These are phyloP conservation scores for Melitaea athalia DNA, from an alignment of 2,888 invertebrate genomes.

Conservation along the genomic window DNA sequence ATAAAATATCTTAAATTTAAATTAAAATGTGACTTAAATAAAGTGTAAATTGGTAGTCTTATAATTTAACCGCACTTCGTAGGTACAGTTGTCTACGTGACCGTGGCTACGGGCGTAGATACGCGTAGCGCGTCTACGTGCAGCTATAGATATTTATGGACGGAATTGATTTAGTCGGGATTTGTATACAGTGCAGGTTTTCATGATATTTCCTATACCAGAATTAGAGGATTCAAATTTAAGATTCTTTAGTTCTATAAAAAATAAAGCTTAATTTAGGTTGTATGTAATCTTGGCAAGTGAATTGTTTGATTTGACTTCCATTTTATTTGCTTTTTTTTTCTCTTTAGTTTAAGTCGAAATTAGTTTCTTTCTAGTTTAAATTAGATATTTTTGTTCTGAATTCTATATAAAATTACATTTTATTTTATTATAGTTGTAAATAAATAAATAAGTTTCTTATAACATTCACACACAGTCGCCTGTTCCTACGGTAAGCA, in stretches of 20 bases:
- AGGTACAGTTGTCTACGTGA: slow-evolving; percentile 61
- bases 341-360: neutral
- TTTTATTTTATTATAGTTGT: too few relatives aligned
- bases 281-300: neutral
- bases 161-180: slow-evolving; percentile 58
- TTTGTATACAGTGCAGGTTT: slow-evolving; percentile 53
- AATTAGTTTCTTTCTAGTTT: too few relatives aligned
- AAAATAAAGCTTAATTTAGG: slow-evolving; percentile 10
- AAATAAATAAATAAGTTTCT: too few relatives aligned
- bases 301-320: neutral
- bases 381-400: too few relatives aligned
- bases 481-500: too few relatives aligned
- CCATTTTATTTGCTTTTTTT: neutral
- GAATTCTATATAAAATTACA: too few relatives aligned
- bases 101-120: slow-evolving; percentile 54
- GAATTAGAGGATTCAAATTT: slow-evolving; percentile 4
- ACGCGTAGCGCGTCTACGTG: slow-evolving; percentile 42
- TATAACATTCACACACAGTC: too few relatives aligned
- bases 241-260: slow-evolving; percentile 1
- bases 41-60: slow-evolving; percentile 21
- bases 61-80: slow-evolving; percentile 38
- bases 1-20: neutral
- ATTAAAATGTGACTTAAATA: slow-evolving; percentile 14
- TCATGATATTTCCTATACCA: slow-evolving; percentile 8
- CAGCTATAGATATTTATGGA: slow-evolving; percentile 29